phyloP scores from a whole-genome alignment of 2,113 vertebrate species.

The Gymnobelideus leadbeateri region DNA sequence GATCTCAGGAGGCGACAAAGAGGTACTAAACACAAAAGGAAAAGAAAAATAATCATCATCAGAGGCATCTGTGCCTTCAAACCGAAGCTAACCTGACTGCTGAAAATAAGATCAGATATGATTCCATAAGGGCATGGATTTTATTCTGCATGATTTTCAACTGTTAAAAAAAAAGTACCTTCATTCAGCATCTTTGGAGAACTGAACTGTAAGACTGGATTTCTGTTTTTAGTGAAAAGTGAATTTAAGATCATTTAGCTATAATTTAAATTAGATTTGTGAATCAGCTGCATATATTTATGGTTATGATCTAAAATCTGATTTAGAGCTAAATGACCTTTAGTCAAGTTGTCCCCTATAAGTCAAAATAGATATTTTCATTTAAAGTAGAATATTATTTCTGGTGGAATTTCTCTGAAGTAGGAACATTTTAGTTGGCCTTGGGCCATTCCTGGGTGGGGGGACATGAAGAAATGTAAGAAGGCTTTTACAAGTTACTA shows the following conservation, averaged over 20 bases:
- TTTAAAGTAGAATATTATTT: not conserved
- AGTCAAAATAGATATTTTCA: not conserved
- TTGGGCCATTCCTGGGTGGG: not conserved
- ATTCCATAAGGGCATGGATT: not conserved
- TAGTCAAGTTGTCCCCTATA: not conserved
- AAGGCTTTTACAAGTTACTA: not conserved
- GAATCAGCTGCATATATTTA: not conserved
- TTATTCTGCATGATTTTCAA: not conserved
- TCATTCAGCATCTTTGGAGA: not conserved
- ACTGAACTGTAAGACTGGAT: not conserved
- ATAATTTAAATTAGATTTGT: not conserved
- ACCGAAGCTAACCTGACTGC: not conserved
- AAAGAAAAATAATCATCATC: not conserved
- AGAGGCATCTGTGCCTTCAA: not conserved
- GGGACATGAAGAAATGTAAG: not conserved
- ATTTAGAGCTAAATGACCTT: not conserved
- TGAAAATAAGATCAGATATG: not conserved
- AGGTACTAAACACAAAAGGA: not conserved
- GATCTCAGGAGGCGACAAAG: constrained; percentile 34
- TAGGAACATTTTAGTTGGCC: not conserved
- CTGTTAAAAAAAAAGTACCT: not conserved
- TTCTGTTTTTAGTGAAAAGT: not conserved
- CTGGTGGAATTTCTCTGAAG: not conserved
- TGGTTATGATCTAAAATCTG: not conserved
- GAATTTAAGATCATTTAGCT: not conserved